phyloP scores from a whole-genome alignment of 2,888 invertebrate species.

The Spisula subtruncata region DNA sequence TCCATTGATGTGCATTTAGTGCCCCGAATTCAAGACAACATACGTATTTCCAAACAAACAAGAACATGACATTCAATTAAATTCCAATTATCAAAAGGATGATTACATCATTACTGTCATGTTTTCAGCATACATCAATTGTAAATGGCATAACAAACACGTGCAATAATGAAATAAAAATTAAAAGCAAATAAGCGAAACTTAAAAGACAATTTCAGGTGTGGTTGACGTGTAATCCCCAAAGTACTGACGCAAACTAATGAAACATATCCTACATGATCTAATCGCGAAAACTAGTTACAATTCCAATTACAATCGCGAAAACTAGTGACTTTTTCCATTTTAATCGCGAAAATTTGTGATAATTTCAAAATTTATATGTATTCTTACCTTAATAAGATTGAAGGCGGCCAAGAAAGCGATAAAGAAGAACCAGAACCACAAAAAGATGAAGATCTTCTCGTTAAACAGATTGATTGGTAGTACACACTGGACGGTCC shows the following conservation, averaged over 20 bases:
- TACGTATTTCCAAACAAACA: neutral
- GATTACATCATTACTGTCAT: neutral
- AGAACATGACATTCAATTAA: neutral
- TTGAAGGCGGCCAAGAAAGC: slow-evolving; percentile 75
- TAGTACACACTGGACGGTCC: slow-evolving; percentile 83
- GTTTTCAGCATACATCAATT: neutral
- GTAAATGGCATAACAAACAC: neutral
- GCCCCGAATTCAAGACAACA: neutral
- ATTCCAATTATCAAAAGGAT: neutral
- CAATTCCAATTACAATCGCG: neutral
- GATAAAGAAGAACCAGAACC: slow-evolving; percentile 84
- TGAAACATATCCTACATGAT: no score
- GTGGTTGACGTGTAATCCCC: no score
- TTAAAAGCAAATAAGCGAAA: no score
- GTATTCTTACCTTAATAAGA: slow-evolving; percentile 69
- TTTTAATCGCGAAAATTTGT: neutral
- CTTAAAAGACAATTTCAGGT: no score
- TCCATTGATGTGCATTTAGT: neutral
- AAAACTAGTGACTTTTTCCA: neutral
- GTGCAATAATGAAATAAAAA: no score
- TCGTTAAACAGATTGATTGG: slow-evolving; percentile 84
- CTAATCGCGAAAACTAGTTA: neutral
- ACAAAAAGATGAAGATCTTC: slow-evolving; percentile 84
- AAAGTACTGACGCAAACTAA: no score
- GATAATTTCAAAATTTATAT: neutral